phyloP scores from a whole-genome alignment of 2,113 vertebrate species.

The Campylomormyrus numenius region DNA sequence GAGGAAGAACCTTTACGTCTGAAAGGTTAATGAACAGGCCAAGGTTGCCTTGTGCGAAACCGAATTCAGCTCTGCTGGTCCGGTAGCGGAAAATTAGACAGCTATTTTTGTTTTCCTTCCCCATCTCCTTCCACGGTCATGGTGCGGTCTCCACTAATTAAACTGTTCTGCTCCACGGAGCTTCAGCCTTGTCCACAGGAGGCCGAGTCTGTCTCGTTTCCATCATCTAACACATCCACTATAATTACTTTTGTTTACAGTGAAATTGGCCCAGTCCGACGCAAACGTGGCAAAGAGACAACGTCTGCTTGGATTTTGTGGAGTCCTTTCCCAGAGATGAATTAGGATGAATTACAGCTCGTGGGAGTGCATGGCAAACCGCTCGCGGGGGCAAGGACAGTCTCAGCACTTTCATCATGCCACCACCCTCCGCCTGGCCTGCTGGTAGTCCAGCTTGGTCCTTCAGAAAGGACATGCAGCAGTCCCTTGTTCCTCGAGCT shows the following conservation, averaged over 20 bases:
- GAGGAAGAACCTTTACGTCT: not conserved
- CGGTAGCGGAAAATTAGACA: conserved; percentile 10
- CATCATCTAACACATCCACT: conserved; percentile 16
- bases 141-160: conserved; percentile 17
- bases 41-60: not conserved
- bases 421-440: not conserved
- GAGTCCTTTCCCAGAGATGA: not conserved
- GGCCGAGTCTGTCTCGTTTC: conserved; percentile 17
- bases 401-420: not conserved
- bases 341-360: not conserved
- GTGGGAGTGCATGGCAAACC: not conserved
- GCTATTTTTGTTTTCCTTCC: conserved; percentile 12
- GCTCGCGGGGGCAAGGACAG: not conserved
- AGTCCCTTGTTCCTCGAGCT: not conserved
- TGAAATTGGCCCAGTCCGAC: not conserved
- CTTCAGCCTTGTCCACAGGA: conserved; percentile 18
- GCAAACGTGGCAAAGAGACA: not conserved
- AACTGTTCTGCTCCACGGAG: conserved; percentile 22
- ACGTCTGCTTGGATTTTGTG: not conserved
- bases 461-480: not conserved
- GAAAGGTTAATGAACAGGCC: conserved; percentile 1
- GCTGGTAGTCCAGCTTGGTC: not conserved
- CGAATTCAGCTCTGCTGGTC: not conserved
- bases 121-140: not conserved
- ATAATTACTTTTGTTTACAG: conserved; percentile 24